A percentile compares a stretch with the other conserved stretches of the same genome.
phyloP scores from a whole-genome alignment of 2,888 invertebrate genomes.

The Panzeria rudis region DNA sequence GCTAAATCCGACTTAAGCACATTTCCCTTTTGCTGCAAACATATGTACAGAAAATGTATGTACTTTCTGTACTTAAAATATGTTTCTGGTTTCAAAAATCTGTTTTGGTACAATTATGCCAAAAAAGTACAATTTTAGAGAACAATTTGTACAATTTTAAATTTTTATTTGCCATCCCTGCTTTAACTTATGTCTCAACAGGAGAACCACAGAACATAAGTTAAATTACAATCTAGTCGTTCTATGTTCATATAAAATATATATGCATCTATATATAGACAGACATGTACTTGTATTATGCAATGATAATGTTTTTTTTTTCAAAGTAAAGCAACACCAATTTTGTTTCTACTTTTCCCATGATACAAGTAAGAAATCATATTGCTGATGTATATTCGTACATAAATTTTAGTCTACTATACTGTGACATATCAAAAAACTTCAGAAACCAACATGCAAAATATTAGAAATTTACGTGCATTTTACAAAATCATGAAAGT shows the following conservation, averaged over 20 bases:
- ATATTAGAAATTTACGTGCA: conserved; percentile 58
- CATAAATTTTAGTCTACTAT: neutral
- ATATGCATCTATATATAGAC: neutral
- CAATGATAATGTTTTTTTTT: neutral
- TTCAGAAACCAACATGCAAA: conserved; percentile 32
- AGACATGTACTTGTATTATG: neutral
- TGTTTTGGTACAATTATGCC: too few species aligned
- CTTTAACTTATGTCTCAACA: neutral
- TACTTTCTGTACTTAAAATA: too few species aligned
- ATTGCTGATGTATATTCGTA: neutral
- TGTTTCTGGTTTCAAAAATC: too few species aligned
- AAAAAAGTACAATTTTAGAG: too few species aligned
- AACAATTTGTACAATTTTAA: too few species aligned
- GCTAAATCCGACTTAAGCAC: too few species aligned
- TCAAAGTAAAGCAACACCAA: neutral
- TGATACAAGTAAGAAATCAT: neutral
- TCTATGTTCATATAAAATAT: neutral
- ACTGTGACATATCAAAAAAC: neutral
- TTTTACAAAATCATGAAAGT: conserved; percentile 55
- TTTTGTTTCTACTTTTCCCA: neutral
- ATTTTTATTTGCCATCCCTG: too few species aligned
- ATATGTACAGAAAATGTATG: too few species aligned
- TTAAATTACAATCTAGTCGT: neutral
- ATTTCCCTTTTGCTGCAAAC: too few species aligned
- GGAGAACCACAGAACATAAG: neutral